These are phyloP conservation scores for Phalloptychus januarius DNA, from an alignment of 2,797 vertebrate species.

Conservation along the genomic window DNA sequence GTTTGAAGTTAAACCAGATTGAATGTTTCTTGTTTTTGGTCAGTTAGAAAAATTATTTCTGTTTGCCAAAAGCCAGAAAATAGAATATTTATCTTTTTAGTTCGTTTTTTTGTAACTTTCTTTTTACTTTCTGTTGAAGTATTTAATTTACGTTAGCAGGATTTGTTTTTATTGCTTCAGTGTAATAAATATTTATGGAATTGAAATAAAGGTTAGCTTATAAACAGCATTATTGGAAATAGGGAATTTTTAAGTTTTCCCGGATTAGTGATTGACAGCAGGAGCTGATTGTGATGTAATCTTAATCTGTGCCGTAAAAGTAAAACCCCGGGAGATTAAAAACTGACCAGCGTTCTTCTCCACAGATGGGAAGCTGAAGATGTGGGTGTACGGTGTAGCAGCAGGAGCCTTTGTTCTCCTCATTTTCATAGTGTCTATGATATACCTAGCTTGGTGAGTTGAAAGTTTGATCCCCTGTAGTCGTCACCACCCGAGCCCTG, in stretches of 20 bases:
- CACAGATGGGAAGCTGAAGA: slow-evolving; percentile 98
- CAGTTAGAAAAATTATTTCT: too few species aligned
- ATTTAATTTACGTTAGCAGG: too few species aligned
- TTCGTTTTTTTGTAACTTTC: too few species aligned
- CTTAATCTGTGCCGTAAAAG: background rate
- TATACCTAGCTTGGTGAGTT: slow-evolving; percentile 99
- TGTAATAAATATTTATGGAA: too few species aligned
- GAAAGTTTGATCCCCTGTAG: slow-evolving; percentile 42
- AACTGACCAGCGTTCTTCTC: slow-evolving; percentile 72
- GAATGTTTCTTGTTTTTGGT: too few species aligned
- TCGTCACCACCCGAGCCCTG: slow-evolving; percentile 41
- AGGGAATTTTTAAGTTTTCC: background rate
- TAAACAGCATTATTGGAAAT: too few species aligned
- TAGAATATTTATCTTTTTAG: too few species aligned
- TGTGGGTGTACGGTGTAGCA: slow-evolving; percentile 98
- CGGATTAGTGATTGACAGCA: background rate
- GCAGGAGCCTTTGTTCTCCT: slow-evolving; percentile 96
- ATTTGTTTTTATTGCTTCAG: too few species aligned
- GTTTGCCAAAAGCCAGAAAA: too few species aligned
- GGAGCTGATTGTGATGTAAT: background rate
- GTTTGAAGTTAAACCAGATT: too few species aligned
- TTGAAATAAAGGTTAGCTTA: too few species aligned
- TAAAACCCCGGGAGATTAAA: background rate
- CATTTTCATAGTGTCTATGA: slow-evolving; percentile 99
- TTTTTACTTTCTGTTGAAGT: too few species aligned